A percentile compares a stretch with the other conserved stretches of the same genome.
Conservation (phyloP, 2,888 invertebrate species). For the Sthenelais limicola region DNA sequence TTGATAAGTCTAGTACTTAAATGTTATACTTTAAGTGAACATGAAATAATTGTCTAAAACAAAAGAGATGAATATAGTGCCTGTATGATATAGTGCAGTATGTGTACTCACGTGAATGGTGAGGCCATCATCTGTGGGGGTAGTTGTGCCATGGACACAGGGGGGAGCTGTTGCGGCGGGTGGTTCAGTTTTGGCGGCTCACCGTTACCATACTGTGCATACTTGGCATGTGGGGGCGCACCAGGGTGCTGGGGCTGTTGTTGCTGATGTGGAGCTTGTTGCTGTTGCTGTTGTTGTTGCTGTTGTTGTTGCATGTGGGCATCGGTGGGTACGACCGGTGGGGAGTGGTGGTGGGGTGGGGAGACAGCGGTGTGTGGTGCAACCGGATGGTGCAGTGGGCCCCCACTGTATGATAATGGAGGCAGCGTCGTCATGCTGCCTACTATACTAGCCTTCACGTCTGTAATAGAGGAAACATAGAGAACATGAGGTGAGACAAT, state of each 20-base stretch:
- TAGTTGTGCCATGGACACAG: constrained; percentile 55
- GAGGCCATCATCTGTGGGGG: constrained; percentile 59
- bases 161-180: constrained; percentile 53
- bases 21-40: too few species aligned
- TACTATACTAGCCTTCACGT: constrained; percentile 42
- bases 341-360: constrained; percentile 27
- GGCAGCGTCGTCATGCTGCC: constrained; percentile 40
- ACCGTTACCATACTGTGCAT: constrained; percentile 53
- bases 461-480: constrained; percentile 16
- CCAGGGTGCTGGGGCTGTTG: constrained; percentile 53
- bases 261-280: constrained; percentile 1
- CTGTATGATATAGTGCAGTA: too few species aligned
- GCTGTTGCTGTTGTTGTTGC: constrained; percentile 8
- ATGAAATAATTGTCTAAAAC: too few species aligned
- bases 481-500: too few species aligned
- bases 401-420: constrained; percentile 21
- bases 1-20: too few species aligned
- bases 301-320: constrained; percentile 21
- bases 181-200: constrained; percentile 64
- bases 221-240: constrained; percentile 38
- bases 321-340: constrained; percentile 16
- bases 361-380: constrained; percentile 11
- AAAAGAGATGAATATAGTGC: too few species aligned
- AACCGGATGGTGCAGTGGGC: background rate
- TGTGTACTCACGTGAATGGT: constrained; percentile 61